phyloP scores from a whole-genome alignment of 1,140 invertebrate genomes.

The Calephelis virginiensis region DNA sequence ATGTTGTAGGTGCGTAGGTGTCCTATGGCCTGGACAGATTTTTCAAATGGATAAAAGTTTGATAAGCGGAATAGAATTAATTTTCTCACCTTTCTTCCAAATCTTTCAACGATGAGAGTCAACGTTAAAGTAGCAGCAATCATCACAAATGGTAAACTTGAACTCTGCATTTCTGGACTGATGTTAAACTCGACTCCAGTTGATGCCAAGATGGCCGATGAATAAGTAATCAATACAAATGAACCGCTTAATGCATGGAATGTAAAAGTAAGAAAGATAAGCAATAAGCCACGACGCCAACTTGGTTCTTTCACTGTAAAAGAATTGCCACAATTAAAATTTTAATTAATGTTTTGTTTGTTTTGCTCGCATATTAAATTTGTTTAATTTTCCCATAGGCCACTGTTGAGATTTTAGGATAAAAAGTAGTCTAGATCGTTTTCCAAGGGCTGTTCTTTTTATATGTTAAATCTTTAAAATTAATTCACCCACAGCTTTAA shows the following conservation, averaged over 20 bases:
- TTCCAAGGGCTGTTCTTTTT: too few relatives aligned
- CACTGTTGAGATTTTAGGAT: too few relatives aligned
- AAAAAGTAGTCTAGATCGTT: too few relatives aligned
- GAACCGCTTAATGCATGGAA: conserved; percentile 34
- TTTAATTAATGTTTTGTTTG: neutral
- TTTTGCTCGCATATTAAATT: neutral
- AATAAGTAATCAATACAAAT: conserved; percentile 39
- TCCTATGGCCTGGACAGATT: too few relatives aligned
- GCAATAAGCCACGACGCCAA: conserved; percentile 35
- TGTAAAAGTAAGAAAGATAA: conserved; percentile 29
- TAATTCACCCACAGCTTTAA: too few relatives aligned
- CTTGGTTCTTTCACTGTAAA: conserved; percentile 40
- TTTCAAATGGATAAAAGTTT: too few relatives aligned
- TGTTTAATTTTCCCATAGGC: too few relatives aligned
- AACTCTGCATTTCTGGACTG: conserved; percentile 35
- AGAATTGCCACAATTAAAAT: neutral
- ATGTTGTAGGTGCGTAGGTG: too few relatives aligned
- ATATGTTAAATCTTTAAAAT: too few relatives aligned
- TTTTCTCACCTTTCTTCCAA: conserved; percentile 9
- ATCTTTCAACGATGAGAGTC: conserved; percentile 39
- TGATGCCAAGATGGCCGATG: conserved; percentile 17
- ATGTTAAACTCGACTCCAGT: conserved; percentile 17
- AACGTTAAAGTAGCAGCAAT: conserved; percentile 37
- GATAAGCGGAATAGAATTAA: neutral
- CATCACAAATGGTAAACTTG: conserved; percentile 41